Conservation (phyloP, 2,113 vertebrate genomes). For the Tupaia tana region DNA sequence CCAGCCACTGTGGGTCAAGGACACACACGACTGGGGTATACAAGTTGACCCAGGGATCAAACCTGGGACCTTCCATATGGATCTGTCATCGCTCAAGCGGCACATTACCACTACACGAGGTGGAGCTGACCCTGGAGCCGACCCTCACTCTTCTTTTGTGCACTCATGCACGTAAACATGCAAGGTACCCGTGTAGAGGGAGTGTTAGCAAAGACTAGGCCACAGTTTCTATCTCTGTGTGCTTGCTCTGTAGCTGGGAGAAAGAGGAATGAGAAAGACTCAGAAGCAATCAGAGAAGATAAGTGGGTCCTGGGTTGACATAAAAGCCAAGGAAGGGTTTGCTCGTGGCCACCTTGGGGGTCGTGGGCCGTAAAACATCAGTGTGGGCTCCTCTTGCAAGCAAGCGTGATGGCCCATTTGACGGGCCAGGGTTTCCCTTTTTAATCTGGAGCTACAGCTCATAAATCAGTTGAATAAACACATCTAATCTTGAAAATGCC, state of each 20-base stretch:
- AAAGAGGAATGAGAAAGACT: neutral
- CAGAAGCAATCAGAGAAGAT: neutral
- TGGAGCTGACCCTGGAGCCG: too few relatives aligned
- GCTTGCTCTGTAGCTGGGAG: neutral
- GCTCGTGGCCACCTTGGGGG: neutral
- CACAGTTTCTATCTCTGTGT: rapidly evolving
- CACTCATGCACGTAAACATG: neutral
- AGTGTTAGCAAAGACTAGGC: neutral
- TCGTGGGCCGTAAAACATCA: rapidly evolving
- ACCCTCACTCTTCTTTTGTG: neutral
- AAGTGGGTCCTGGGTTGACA: neutral
- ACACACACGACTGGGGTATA: too few relatives aligned
- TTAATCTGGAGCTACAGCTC: conserved; percentile 41
- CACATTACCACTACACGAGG: too few relatives aligned
- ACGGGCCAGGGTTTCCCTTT: neutral
- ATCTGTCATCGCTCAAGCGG: too few relatives aligned
- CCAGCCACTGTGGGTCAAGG: too few relatives aligned
- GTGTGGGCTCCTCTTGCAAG: rapidly evolving
- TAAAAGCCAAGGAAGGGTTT: neutral
- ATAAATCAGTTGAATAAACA: conserved; percentile 62
- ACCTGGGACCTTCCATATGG: too few relatives aligned
- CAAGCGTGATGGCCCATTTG: neutral
- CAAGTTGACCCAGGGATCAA: too few relatives aligned
- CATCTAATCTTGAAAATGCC: conserved; percentile 62
- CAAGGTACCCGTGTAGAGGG: neutral